These are phyloP conservation scores for Mormyrus proboscirostris DNA, from an alignment of 2,797 vertebrate genomes.

Conservation along the genomic window DNA sequence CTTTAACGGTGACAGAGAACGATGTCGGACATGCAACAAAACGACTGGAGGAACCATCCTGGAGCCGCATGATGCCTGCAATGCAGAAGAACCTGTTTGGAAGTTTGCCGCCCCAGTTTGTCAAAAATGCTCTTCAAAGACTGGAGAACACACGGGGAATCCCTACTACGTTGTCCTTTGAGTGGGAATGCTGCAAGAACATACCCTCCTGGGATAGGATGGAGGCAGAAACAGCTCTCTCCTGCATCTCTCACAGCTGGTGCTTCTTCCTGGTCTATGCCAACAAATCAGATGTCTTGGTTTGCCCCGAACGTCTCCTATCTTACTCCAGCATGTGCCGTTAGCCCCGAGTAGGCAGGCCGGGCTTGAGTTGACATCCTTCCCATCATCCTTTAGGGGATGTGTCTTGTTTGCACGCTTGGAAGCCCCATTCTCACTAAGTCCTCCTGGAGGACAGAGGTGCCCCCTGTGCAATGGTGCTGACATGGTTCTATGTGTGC, in stretches of 20 bases:
- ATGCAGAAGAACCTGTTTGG: slow-evolving; percentile 63
- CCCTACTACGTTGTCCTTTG: neutral
- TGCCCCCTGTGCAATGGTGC: slow-evolving; percentile 29
- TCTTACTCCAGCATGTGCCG: slow-evolving; percentile 51
- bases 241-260: slow-evolving; percentile 46
- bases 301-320: slow-evolving; percentile 47
- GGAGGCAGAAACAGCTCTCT: neutral
- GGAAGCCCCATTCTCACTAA: neutral
- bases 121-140: slow-evolving; percentile 55
- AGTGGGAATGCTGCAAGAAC: neutral
- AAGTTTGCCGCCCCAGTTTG: slow-evolving; percentile 46
- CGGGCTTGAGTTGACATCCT: slow-evolving; percentile 39
- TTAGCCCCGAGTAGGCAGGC: slow-evolving; percentile 29
- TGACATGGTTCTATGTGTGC: slow-evolving; percentile 10
- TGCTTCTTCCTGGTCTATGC: slow-evolving; percentile 54
- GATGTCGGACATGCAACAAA: neutral
- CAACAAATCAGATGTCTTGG: slow-evolving; percentile 35
- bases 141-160: neutral
- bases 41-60: neutral
- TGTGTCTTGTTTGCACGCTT: slow-evolving; percentile 10
- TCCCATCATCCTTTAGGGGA: slow-evolving; percentile 26
- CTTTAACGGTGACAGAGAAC: neutral
- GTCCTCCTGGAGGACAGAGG: slow-evolving; percentile 51
- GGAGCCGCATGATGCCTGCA: neutral
- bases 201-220: neutral